Evolutionary conservation across 2,797 vertebrate genomes (phyloP), one percentile per base, ranked within the genome.

Genomic region (Acanthurus tractus): DNA sequence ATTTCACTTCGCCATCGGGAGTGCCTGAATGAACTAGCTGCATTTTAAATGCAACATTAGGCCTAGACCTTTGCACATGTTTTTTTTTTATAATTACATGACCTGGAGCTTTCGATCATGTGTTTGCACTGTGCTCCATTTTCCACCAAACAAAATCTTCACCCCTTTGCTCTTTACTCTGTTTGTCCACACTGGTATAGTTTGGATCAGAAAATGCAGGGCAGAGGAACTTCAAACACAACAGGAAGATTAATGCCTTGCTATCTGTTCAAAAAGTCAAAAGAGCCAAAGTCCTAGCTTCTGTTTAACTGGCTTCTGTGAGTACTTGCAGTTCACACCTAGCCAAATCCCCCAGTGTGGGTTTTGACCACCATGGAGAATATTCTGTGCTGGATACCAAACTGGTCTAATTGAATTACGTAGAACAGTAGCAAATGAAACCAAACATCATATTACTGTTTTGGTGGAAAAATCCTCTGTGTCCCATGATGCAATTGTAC

Each of bases 281-380:
- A 73, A 40, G 42, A 68, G 61, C 53, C 62, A 64, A 77, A 81
- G 66, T 49, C 69, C 36, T 79, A 63, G 12, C 42, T 50, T 67
- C 61, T 18, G 23, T 55, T 54, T 12, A 15, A 42, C 36, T 6
- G 6, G 10, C 45, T 10, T 74, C 58, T 38, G 15, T 36, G 44
- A 76, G 57, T 62, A 44, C 75, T 63, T 72, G 56, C 10, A 57
- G 62, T 13, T 63, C 25, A 15, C 0, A 3, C 15, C 36, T 11
- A 10, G 18, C 63, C 40, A 22, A 38, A 75, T 6, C 17, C 74
- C 78, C 49, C 18, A 44, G 48, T 18, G 29, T n/a, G 34, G 52
- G 53, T 66, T 68, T 6, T 68, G 15, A 79, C 58, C 49, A 44
- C 22, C 36, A 38, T 23, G 25, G n/a, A 52, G 29, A 58, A 63